Conservation (phyloP, 30 jellyfish, hydroid and myxozoan species). For the Aurelia aurita complex sp. Pacific region DNA sequence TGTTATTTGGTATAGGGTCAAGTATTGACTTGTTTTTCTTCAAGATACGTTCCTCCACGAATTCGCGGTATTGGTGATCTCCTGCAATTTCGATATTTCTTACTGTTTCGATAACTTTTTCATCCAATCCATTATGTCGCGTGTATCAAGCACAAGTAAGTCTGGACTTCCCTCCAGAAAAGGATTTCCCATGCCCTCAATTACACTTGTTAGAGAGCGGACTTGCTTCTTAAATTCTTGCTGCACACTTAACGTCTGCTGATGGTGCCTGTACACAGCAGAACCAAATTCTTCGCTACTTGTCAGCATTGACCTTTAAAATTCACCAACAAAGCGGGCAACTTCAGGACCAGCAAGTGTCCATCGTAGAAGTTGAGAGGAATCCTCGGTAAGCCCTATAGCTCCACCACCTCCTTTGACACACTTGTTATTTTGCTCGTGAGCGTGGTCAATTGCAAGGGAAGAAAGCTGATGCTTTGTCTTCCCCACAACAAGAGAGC, state of each 20-base stretch:
- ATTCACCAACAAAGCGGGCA: too few species aligned
- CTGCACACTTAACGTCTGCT: constrained; percentile 12
- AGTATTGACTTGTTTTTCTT: not conserved
- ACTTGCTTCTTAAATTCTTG: constrained; percentile 9
- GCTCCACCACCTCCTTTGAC: too few species aligned
- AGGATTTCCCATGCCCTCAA: constrained; percentile 21
- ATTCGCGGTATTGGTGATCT: not conserved
- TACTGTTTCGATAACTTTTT: not conserved
- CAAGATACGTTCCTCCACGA: constrained; percentile 8
- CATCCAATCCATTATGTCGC: not conserved
- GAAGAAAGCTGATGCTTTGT: too few species aligned
- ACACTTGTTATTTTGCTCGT: too few species aligned
- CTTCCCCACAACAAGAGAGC: too few species aligned
- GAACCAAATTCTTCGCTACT: constrained; percentile 1
- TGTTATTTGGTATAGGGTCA: not conserved
- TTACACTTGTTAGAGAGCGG: not conserved
- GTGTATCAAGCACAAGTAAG: constrained; percentile 18
- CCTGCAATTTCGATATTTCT: not conserved
- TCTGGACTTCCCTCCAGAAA: constrained; percentile 31
- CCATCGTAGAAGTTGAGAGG: too few species aligned
- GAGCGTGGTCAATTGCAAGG: too few species aligned
- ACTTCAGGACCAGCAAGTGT: too few species aligned
- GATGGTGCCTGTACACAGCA: constrained; percentile 12
- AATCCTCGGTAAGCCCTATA: not conserved
- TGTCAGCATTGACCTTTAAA: not conserved